Evolutionary conservation across 1,140 invertebrate genomes (phyloP).

Genomic region (Triops longicaudatus): DNA sequence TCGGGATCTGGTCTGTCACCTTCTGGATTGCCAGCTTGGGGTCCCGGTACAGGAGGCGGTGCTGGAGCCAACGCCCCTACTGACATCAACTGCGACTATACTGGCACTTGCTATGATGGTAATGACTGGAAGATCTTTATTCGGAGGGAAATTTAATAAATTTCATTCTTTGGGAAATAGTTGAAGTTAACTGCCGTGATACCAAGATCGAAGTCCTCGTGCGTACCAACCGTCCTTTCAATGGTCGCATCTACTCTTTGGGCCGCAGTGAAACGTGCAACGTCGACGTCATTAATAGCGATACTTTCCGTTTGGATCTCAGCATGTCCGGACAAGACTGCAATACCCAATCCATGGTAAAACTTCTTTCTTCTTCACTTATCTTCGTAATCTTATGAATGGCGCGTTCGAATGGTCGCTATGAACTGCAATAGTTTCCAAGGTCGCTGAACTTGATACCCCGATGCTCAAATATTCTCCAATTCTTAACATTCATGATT

Average conservation of each 20-base stretch:
- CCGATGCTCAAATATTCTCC: too few species aligned
- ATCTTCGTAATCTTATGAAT: too few species aligned
- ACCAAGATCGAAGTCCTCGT: constrained; percentile 87
- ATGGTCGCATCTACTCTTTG: constrained; percentile 84
- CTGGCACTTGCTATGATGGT: constrained; percentile 92
- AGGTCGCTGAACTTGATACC: background rate
- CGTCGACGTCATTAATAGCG: constrained; percentile 83
- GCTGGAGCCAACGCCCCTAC: constrained; percentile 36
- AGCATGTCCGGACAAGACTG: constrained; percentile 90
- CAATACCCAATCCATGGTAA: constrained; percentile 56
- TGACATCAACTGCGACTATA: constrained; percentile 84
- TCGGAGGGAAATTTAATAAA: background rate
- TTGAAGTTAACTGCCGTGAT: constrained; percentile 88
- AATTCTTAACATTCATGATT: too few species aligned
- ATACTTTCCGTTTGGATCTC: constrained; percentile 80
- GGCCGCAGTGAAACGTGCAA: constrained; percentile 90
- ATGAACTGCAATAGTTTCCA: background rate
- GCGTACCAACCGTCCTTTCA: constrained; percentile 84
- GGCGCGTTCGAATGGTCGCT: background rate
- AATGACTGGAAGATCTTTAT: constrained; percentile 33
- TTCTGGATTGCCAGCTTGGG: constrained; percentile 16
- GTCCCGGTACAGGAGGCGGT: constrained; percentile 9
- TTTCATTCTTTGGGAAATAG: constrained; percentile 43
- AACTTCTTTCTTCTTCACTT: constrained; percentile 23
- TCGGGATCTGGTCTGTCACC: constrained; percentile 17